Base-by-base conservation (phyloP, 2,797 vertebrate genomes). In the Bradypodion pumilum region DNA sequence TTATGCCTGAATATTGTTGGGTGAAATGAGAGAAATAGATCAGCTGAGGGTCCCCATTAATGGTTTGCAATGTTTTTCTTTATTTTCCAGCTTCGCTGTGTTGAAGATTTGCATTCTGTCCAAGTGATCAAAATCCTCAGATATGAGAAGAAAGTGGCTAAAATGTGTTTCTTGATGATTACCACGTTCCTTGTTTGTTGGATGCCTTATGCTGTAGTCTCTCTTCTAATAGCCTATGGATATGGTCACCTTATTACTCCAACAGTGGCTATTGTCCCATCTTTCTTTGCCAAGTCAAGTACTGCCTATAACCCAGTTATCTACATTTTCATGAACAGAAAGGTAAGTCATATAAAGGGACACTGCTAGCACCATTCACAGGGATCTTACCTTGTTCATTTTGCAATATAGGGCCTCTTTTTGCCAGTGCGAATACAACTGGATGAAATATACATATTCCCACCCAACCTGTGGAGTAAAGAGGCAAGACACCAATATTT, bases 81-180 rank as follows among this genome's bases (percentile, higher is more conserved):
- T 74, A 68, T 88, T 88, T 35, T 94, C 5, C 63, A 99, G 98
- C 95, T 99, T 89, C 97, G 92, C 69, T 96, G 95, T 91, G 96
- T 98, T 87, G 96, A 98, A 95, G 97, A 98, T 84, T 97, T 98
- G 80, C 98, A 98, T 95, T 97, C 97, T 1, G 90, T 97, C 85
- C 97, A 98, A 95, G 97, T 97, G 82, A 95, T 98, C 88, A 98
- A 96, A 93, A 97, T 97, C 92, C 91, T 98, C 91, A 97, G 95
- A 65, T 97, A 98, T 3, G 98, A 99, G 95, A 98, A 97, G 93
- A 98, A 98, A 90, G 95, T 98, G 63, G 97, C 98, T 0, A 96
- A 95, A 79, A 98, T 98, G 98, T 98, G 97, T 89, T 96, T 98
- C 83, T 91, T 98, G 82, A 98, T 99, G 97, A 97, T 98, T 79